These are phyloP conservation scores for Gambelia wislizenii DNA, from an alignment of 2,797 vertebrate species.

Conservation along the genomic window DNA sequence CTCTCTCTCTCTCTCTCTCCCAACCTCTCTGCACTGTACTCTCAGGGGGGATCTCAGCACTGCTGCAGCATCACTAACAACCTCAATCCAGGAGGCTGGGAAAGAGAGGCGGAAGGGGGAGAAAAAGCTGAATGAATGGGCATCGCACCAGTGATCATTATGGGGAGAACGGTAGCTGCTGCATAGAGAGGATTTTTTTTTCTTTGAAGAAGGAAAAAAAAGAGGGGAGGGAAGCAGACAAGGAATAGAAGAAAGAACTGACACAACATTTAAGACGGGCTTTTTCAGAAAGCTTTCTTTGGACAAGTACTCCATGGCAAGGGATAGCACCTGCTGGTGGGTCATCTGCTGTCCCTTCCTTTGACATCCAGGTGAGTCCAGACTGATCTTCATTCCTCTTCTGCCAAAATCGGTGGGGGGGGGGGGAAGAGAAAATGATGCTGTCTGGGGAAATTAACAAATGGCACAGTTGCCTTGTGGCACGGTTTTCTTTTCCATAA, in stretches of 20 bases:
- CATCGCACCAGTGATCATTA: conserved; percentile 69
- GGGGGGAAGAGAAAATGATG: too few relatives aligned
- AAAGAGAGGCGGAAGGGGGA: conserved; percentile 71
- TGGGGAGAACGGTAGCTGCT: conserved; percentile 37
- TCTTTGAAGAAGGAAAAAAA: background rate
- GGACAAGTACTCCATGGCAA: conserved; percentile 26
- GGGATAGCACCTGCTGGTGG: background rate
- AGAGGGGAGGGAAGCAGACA: background rate
- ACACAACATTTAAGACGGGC: conserved; percentile 15
- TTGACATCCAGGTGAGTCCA: conserved; percentile 36
- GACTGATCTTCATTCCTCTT: background rate
- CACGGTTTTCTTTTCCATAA: background rate
- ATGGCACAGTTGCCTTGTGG: background rate
- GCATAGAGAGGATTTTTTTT: conserved; percentile 31
- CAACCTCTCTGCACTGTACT: conserved; percentile 71
- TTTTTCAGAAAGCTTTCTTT: conserved; percentile 27
- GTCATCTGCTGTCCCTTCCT: background rate
- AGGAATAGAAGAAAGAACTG: conserved; percentile 18
- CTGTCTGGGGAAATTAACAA: background rate
- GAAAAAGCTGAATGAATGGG: conserved; percentile 75
- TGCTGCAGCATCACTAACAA: conserved; percentile 76
- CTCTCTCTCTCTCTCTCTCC: conserved; percentile 34
- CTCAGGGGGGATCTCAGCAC: conserved; percentile 74
- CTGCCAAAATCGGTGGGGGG: background rate
- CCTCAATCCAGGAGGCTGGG: conserved; percentile 69